Evolutionary conservation across 2,113 vertebrate species (phyloP).

Genomic region (Trochalopteron elliotii): DNA sequence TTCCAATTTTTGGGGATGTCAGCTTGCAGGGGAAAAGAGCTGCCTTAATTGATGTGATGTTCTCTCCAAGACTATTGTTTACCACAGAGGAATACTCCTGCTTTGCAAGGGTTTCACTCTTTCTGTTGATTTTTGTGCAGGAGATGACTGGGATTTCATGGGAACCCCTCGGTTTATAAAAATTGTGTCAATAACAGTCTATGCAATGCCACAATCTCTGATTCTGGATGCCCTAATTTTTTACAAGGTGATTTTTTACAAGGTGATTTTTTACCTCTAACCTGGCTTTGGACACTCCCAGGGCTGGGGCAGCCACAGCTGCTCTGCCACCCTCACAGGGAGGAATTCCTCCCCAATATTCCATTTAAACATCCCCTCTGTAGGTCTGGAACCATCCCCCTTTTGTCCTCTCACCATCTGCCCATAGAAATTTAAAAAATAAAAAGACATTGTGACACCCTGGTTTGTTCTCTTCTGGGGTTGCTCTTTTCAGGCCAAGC

Average conservation of each 20-base stretch:
- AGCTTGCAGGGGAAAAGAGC: not conserved
- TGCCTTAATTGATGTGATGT: not conserved
- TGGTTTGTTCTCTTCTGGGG: not conserved
- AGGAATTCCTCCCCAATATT: not conserved
- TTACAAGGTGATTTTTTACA: not conserved
- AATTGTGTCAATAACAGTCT: accelerated
- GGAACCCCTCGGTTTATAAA: not conserved
- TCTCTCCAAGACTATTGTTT: not conserved
- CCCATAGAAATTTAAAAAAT: not conserved
- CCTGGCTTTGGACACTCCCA: not conserved
- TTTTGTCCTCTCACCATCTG: not conserved
- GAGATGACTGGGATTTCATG: not conserved
- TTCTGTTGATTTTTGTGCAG: not conserved
- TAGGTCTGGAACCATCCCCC: not conserved
- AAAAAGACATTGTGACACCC: not conserved
- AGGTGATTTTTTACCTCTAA: not conserved
- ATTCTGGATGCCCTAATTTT: not conserved
- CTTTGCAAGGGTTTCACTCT: not conserved
- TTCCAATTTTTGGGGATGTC: not conserved
- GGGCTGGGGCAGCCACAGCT: no score
- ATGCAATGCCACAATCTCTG: accelerated
- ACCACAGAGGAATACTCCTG: not conserved
- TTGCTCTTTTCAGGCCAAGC: not conserved
- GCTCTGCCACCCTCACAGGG: no score
- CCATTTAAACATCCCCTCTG: not conserved